phyloP scores from a whole-genome alignment of 2,113 vertebrate genomes.

The Phalacrocorax carbo region DNA sequence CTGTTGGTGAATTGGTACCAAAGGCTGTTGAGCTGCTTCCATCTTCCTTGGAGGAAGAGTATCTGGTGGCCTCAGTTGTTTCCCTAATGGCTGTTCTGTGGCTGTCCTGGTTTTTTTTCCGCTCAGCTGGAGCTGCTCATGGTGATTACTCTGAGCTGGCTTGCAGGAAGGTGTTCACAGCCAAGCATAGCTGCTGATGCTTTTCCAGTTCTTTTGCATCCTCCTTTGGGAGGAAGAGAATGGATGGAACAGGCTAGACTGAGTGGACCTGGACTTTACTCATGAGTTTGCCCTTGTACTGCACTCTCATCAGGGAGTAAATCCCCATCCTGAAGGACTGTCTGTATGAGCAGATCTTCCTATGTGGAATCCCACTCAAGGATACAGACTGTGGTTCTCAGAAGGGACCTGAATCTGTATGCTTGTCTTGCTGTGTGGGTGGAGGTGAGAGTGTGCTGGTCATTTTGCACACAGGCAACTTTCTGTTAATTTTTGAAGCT shows the following conservation, averaged over 20 bases:
- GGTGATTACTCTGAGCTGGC: not conserved
- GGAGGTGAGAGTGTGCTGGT: not conserved
- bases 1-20: not conserved
- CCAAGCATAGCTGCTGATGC: not conserved
- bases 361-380: not conserved
- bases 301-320: not conserved
- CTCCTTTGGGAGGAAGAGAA: not conserved
- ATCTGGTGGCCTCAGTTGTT: not conserved
- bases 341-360: not conserved
- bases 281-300: not conserved
- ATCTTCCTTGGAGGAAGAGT: not conserved
- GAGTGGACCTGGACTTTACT: not conserved
- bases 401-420: not conserved
- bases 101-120: not conserved
- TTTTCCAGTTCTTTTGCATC: not conserved
- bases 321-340: not conserved
- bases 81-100: not conserved
- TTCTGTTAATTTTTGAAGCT: not conserved
- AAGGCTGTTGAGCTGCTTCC: not conserved
- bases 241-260: not conserved
- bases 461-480: not conserved
- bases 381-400: rapidly evolving
- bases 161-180: rapidly evolving
- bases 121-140: not conserved
- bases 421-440: not conserved